Base-by-base conservation (phyloP, 2,113 vertebrate genomes). In the Psettodes erumei region DNA sequence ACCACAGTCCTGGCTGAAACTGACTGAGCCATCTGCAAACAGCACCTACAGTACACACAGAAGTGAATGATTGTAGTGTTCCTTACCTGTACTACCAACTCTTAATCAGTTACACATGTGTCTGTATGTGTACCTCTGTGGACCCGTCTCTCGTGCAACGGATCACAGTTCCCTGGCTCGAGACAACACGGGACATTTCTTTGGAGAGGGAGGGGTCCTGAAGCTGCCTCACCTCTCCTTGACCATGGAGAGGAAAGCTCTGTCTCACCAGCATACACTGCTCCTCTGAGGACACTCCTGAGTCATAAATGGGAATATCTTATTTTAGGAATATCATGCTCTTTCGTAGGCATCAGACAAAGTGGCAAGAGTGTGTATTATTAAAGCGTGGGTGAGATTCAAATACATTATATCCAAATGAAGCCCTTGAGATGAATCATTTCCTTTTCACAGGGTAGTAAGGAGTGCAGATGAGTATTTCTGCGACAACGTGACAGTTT, bases 11-110 rank as follows among this genome's bases (percentile, higher is more conserved):
- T 93, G 92, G 78, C 96, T 96, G 27, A 30, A 92, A 86, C 95
- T 96, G 33, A 97, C 95, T 1, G 96, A 83, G 3, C 97, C 96
- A 67, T 98, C 94, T 65, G 96, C 93, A 93, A 97, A 98, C 48
- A 99, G 92, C 71, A 98, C 79, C 98, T 99, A 18, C 16, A 25
- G 18, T 7, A n/a, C n/a, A 56, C 13, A 69, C n/a, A 60, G 0
- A 30, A 63, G 15, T 18, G 7, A 28, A 33, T 25, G 19, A 43
- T 56, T 37, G n/a, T n/a, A 38, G n/a, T 68, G 19, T 54, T 12
- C 5, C 30, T 33, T 16, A 59, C 21, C 13, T 35, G 23, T 23
- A 58, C 25, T 23, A 25, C 30, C 32, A 19, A 21, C n/a, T 1
- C 18, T 32, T 43, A 28, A 45, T 4, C 64, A 45, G 40, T n/a